Conservation (phyloP, 2,888 invertebrate genomes). For the Pammene fasciana region DNA sequence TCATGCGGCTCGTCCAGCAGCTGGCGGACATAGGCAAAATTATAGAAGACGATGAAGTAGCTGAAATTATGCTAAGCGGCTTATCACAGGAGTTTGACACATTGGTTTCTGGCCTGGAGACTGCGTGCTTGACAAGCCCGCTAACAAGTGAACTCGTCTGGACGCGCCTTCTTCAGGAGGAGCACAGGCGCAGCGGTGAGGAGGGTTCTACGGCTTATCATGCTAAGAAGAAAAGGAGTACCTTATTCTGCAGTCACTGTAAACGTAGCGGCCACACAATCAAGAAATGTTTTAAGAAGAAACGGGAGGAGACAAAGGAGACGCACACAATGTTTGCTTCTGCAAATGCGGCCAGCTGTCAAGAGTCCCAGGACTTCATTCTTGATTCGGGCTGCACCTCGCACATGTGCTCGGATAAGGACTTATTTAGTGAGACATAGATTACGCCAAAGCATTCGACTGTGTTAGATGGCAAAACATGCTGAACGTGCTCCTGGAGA, state of each 20-base stretch:
- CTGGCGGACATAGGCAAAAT: too few species aligned
- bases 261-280: slow-evolving; percentile 1
- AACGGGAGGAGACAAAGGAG: neutral
- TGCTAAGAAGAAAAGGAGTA: neutral
- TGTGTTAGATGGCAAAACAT: too few species aligned
- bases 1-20: too few species aligned
- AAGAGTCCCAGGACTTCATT: neutral
- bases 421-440: neutral
- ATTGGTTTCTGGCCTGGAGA: neutral
- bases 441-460: too few species aligned
- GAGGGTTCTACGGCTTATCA: neutral
- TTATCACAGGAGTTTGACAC: neutral
- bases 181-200: neutral
- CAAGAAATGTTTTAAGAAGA: slow-evolving; percentile 12
- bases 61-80: neutral
- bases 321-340: neutral
- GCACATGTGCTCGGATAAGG: neutral
- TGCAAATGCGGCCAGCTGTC: neutral
- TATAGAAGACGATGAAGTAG: too few species aligned
- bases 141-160: neutral
- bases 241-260: neutral
- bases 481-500: too few species aligned
- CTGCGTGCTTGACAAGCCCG: neutral
- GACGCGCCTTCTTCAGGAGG: neutral
- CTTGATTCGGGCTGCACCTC: neutral